phyloP scores from a whole-genome alignment of 2,888 invertebrate genomes.

The Embidobia sp. region DNA sequence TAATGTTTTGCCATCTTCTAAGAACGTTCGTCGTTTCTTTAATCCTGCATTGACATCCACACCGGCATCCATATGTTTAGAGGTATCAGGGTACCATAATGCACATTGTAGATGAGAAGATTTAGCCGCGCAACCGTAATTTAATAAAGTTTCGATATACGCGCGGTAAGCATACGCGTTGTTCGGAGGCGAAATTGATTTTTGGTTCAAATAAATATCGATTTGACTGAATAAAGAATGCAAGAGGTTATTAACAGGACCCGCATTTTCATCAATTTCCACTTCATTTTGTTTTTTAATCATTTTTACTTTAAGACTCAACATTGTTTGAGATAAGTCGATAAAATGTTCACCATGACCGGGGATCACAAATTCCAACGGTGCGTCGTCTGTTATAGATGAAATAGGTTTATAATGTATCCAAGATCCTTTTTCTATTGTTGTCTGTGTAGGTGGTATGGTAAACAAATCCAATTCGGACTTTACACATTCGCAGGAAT shows the following conservation, averaged over 20 bases:
- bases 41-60: constrained; percentile 4
- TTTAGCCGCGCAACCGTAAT: constrained; percentile 59
- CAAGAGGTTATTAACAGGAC: constrained; percentile 1
- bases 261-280: background rate
- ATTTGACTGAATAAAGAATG: too few species aligned
- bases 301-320: constrained; percentile 40
- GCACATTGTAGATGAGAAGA: constrained; percentile 58
- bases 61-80: constrained; percentile 38
- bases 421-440: constrained; percentile 63
- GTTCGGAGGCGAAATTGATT: constrained; percentile 65
- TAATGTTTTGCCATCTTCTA: constrained; percentile 50
- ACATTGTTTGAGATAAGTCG: constrained; percentile 62
- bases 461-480: too few species aligned
- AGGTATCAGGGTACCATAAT: constrained; percentile 33
- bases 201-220: constrained; percentile 68
- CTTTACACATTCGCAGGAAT: too few species aligned
- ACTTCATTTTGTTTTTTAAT: background rate
- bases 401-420: constrained; percentile 68
- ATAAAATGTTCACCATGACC: background rate
- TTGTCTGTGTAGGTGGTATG: constrained; percentile 52
- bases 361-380: constrained; percentile 65
- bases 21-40: constrained; percentile 45
- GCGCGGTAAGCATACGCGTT: constrained; percentile 67
- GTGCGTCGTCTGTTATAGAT: constrained; percentile 64
- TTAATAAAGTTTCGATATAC: constrained; percentile 66